These are phyloP conservation scores for Cheiracanthium punctorium DNA, from an alignment of 2,888 invertebrate genomes.

Conservation along the genomic window DNA sequence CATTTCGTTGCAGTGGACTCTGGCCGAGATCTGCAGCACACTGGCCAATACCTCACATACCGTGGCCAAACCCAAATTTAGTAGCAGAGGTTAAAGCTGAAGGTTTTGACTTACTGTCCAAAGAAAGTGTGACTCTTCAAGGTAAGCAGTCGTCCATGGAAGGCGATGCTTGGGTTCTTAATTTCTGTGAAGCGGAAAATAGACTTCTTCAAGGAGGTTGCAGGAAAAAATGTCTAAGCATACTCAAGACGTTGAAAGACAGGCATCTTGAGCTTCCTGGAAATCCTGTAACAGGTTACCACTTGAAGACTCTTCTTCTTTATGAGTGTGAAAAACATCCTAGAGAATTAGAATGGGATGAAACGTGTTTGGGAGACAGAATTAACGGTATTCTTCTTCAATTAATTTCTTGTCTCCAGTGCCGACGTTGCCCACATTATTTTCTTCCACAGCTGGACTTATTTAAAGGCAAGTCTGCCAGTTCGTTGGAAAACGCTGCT, in stretches of 20 bases:
- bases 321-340: constrained; percentile 98
- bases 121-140: constrained; percentile 77
- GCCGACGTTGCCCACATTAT: constrained; percentile 94
- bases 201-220: constrained; percentile 90
- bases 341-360: constrained; percentile 94
- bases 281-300: constrained; percentile 92
- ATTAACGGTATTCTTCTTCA: constrained; percentile 95
- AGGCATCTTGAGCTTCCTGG: constrained; percentile 89
- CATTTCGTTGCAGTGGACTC: constrained; percentile 81
- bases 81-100: constrained; percentile 95
- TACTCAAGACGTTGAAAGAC: constrained; percentile 92
- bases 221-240: constrained; percentile 89
- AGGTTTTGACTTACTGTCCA: constrained; percentile 93
- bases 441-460: constrained; percentile 94
- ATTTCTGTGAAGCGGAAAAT: constrained; percentile 93
- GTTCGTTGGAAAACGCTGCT: constrained; percentile 92
- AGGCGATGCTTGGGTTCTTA: constrained; percentile 96
- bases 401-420: constrained; percentile 96
- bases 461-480: constrained; percentile 93
- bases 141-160: constrained; percentile 89
- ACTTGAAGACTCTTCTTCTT: constrained; percentile 86
- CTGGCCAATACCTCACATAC: constrained; percentile 92
- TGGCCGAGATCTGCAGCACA: constrained; percentile 96
- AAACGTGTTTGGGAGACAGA: constrained; percentile 90
- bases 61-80: constrained; percentile 94